Base-by-base conservation (phyloP, 2,888 invertebrate genomes). In the Caenorhabditis plicata region DNA sequence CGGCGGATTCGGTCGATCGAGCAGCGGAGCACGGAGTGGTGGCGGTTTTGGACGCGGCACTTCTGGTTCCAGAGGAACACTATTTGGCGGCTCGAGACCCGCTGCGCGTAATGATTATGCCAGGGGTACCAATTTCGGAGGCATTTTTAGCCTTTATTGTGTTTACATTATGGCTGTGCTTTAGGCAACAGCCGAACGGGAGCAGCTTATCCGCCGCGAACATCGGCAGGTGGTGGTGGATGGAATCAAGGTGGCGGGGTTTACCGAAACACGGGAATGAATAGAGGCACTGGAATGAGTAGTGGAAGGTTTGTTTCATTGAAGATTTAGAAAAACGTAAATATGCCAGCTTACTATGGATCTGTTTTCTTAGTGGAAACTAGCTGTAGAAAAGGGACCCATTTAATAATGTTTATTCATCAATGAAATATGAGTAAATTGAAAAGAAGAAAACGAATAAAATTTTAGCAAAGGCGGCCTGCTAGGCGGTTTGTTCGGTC, bases 401-500 rank as follows among this genome's bases (percentile, higher is more conserved):
- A 33, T 44, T n/a, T 31, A 44, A 22, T 23, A 31, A 31, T 19
- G n/a, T 44, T 26, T 4, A 27, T 4, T 42, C 7, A 35, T 15
- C n/a, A 35, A 15, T 8, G n/a, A n/a, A 11, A 5, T 9, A 35
- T 35, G 8, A 11, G 15, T n/a, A 35, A 15, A 35, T n/a, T 7
- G 7, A 17, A 8, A 11, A 8, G n/a, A 11, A 35, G 7, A 11
- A 35, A n/a, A 35, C 8, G 8, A n/a, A 11, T 35, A 15, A n/a
- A 5, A 35, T 40, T 53, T 15, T 41, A 55, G 55, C 55, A 48
- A 55, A 27, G 48, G 55, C 55, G 55, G 55, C 35, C 44, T 55
- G 44, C 40, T 55, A 25, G 55, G 55, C 44, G 55, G 55, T 33
- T 40, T 55, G 32, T 55, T 55, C 55, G 55, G 55, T 43, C 43